A percentile compares a stretch with the other conserved stretches of the same genome.
phyloP scores from a whole-genome alignment of 2,888 invertebrate species.

The Acrobasis suavella region DNA sequence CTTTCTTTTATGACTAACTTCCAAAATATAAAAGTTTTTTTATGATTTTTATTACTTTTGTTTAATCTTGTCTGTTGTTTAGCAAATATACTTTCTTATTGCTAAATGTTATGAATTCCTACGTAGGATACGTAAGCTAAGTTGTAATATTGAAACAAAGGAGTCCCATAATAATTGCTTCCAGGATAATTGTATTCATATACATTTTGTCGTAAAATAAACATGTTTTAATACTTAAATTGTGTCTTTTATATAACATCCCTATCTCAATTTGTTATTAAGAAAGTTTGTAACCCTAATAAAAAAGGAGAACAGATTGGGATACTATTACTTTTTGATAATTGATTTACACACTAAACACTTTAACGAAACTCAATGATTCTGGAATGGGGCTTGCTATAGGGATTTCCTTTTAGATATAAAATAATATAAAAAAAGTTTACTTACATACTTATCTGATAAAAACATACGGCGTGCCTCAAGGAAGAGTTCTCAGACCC shows the following conservation, averaged over 20 bases:
- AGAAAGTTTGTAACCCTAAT: too few relatives aligned
- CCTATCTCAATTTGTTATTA: neutral
- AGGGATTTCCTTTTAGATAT: too few relatives aligned
- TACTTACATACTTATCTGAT: too few relatives aligned
- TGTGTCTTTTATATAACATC: conserved; percentile 37
- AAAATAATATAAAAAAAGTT: too few relatives aligned
- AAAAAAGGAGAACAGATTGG: too few relatives aligned
- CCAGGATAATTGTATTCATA: conserved; percentile 71
- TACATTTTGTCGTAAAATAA: conserved; percentile 70
- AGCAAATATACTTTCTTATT: conserved; percentile 40
- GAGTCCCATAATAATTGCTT: conserved; percentile 73
- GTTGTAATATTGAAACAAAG: conserved; percentile 43
- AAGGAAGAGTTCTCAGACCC: neutral
- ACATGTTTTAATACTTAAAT: conserved; percentile 55
- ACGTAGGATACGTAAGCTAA: conserved; percentile 33
- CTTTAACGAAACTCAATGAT: too few relatives aligned
- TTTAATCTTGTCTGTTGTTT: conserved; percentile 30
- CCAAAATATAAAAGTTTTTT: conserved; percentile 31
- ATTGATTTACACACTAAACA: too few relatives aligned
- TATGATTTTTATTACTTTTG: conserved; percentile 35
- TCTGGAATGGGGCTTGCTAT: too few relatives aligned
- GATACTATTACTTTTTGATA: too few relatives aligned
- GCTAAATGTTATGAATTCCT: conserved; percentile 36
- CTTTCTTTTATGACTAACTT: conserved; percentile 34
- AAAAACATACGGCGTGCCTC: neutral